These are phyloP conservation scores for Cricetomys ansorgei DNA, from an alignment of 2,113 vertebrate genomes.

Conservation along the genomic window DNA sequence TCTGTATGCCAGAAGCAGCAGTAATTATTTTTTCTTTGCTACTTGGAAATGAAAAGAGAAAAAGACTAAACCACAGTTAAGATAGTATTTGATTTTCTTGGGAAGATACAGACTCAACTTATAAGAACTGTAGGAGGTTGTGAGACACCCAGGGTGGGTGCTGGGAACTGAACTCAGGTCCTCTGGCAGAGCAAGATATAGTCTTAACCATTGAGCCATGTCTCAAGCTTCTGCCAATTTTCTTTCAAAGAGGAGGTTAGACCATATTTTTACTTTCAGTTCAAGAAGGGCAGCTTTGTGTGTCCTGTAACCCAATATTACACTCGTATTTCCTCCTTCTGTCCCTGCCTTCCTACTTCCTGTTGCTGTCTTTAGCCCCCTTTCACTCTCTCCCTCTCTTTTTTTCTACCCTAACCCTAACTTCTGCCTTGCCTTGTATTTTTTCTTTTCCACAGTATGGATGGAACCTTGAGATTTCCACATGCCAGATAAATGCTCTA, in stretches of 20 bases:
- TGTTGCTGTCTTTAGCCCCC: background rate
- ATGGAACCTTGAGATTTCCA: background rate
- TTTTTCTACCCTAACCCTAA: background rate
- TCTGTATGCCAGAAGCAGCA: background rate
- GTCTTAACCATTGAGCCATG: background rate
- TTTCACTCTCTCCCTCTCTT: background rate
- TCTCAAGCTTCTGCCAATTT: background rate
- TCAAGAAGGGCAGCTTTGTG: background rate
- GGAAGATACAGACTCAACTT: background rate
- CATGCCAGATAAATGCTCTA: background rate
- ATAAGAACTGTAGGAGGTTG: background rate
- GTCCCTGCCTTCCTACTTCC: too few species aligned
- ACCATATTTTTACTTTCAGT: background rate
- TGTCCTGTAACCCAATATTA: background rate
- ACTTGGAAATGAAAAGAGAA: constrained; percentile 38
- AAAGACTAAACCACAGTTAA: background rate
- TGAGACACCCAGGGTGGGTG: background rate
- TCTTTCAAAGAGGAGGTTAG: background rate
- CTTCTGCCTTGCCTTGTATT: background rate
- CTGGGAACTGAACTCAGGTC: background rate
- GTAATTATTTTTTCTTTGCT: background rate
- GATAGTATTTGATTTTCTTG: constrained; percentile 56
- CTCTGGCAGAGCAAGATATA: background rate
- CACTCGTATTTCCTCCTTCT: background rate
- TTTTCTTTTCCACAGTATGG: background rate